A percentile compares a stretch with the other conserved stretches of the same genome.
phyloP scores from a whole-genome alignment of 2,113 vertebrate genomes.

The Furnarius figulus region DNA sequence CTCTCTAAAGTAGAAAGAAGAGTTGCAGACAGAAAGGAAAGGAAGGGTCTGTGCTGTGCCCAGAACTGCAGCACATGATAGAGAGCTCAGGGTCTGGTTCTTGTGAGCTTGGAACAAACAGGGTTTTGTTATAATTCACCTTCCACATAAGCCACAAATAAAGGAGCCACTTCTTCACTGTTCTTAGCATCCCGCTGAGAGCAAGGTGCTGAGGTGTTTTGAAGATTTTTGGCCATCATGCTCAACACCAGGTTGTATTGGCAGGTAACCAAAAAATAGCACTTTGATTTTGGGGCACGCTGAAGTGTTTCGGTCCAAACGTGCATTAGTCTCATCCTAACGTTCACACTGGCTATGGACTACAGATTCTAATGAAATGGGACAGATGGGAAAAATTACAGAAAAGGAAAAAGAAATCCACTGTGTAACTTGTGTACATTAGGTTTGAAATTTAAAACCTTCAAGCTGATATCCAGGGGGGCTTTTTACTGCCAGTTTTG shows the following conservation, averaged over 20 bases:
- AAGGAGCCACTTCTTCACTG: not conserved
- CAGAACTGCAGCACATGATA: not conserved
- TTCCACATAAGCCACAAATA: not conserved
- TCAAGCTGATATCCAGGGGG: not conserved
- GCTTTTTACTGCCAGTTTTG: not conserved
- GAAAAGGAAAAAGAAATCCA: constrained; percentile 16
- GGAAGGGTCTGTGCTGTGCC: not conserved
- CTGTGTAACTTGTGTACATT: constrained; percentile 24
- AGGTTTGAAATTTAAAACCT: constrained; percentile 46
- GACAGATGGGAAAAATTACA: constrained; percentile 54
- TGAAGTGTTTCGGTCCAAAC: not conserved
- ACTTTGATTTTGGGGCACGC: not conserved
- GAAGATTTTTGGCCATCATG: not conserved
- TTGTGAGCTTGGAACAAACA: accelerated
- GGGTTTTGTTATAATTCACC: not conserved
- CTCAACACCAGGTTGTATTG: not conserved
- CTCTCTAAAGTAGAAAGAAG: not conserved
- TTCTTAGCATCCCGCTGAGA: not conserved
- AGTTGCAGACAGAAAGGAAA: not conserved
- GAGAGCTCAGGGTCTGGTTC: not conserved
- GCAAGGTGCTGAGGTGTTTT: not conserved
- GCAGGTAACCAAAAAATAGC: not conserved
- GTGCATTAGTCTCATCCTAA: not conserved
- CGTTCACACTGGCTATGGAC: not conserved
- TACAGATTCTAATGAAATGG: constrained; percentile 1